phyloP scores from a whole-genome alignment of 1,140 invertebrate species.

The Scaptomyza hsui region DNA sequence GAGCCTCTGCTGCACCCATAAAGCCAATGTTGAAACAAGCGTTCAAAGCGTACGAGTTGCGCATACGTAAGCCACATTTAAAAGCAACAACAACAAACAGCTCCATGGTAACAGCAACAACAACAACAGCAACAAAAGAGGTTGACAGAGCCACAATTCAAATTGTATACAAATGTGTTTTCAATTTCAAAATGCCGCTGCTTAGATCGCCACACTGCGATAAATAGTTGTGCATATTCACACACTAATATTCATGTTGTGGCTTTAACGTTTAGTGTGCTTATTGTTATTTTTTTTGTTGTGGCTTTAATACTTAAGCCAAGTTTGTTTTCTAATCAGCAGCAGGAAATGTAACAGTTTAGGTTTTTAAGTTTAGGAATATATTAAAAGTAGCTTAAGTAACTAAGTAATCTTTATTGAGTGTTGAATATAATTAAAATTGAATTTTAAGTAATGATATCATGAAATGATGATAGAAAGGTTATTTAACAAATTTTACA shows the following conservation, averaged over 20 bases:
- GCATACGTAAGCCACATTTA: constrained; percentile 39
- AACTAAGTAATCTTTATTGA: background rate
- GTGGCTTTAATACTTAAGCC: constrained; percentile 32
- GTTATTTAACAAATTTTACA: background rate
- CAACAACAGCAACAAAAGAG: constrained; percentile 21
- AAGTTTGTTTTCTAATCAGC: constrained; percentile 16
- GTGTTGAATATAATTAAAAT: background rate
- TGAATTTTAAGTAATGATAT: too few species aligned
- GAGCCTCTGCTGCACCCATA: constrained; percentile 48
- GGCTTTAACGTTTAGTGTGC: constrained; percentile 38
- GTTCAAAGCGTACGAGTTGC: constrained; percentile 31
- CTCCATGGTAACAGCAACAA: constrained; percentile 38
- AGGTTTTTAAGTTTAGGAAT: background rate
- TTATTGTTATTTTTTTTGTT: constrained; percentile 4
- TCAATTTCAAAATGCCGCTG: constrained; percentile 44
- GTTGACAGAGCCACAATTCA: constrained; percentile 51
- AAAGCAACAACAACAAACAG: constrained; percentile 19
- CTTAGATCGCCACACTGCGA: constrained; percentile 45
- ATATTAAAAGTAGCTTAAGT: background rate
- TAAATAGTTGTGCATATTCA: constrained; percentile 43
- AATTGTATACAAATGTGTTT: constrained; percentile 62
- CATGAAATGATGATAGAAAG: too few species aligned
- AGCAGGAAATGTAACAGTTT: background rate
- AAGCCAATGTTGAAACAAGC: constrained; percentile 45
- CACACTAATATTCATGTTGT: constrained; percentile 23